These are phyloP conservation scores for Conus ventricosus DNA, from an alignment of 1,140 invertebrate species.

Conservation along the genomic window DNA sequence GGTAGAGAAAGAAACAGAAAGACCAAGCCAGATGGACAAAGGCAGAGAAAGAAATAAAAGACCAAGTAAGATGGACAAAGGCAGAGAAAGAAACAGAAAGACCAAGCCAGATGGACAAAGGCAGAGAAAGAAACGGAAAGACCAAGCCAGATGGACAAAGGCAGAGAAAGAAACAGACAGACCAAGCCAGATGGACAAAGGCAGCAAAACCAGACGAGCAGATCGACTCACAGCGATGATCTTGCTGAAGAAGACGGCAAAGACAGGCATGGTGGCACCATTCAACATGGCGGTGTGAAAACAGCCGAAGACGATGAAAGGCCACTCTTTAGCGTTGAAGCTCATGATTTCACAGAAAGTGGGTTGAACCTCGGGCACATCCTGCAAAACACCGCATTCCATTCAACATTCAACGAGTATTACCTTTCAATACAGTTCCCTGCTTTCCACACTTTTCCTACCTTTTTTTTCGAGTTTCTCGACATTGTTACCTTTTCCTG, in stretches of 20 bases:
- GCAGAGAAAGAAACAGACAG: background rate
- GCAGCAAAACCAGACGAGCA: background rate
- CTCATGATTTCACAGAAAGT: slow-evolving; percentile 79
- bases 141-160: background rate
- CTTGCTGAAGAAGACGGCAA: slow-evolving; percentile 91
- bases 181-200: background rate
- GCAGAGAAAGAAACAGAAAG: background rate
- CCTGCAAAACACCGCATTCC: background rate
- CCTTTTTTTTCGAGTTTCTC: too few relatives aligned
- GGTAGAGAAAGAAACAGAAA: background rate
- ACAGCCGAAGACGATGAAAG: slow-evolving; percentile 83
- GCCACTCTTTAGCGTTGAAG: slow-evolving; percentile 87
- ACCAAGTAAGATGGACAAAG: background rate
- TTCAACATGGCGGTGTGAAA: slow-evolving; percentile 84
- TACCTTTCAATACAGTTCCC: background rate
- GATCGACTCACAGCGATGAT: slow-evolving; percentile 82
- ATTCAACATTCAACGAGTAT: background rate
- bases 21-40: background rate
- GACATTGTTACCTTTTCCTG: too few relatives aligned
- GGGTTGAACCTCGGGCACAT: slow-evolving; percentile 42
- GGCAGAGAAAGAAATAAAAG: background rate
- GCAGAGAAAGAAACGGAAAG: too few relatives aligned
- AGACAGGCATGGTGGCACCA: slow-evolving; percentile 87
- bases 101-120: background rate
- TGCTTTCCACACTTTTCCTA: too few relatives aligned